These are phyloP conservation scores for Tetraodon nigroviridis DNA, from an alignment of 2,113 vertebrate species.

Conservation along the genomic window DNA sequence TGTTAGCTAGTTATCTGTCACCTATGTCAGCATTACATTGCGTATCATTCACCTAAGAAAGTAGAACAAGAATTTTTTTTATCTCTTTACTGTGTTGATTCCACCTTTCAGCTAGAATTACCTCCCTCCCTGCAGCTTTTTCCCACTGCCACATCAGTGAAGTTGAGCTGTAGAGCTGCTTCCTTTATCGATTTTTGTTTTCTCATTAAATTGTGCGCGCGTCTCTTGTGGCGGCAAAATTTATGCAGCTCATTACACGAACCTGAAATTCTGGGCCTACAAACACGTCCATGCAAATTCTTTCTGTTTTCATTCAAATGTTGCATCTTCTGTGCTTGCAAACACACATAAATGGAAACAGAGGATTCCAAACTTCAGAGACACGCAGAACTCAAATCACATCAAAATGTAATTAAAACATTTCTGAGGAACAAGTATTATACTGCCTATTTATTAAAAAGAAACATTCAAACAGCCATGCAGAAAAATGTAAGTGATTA, in stretches of 20 bases:
- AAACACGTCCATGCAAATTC: constrained; percentile 28
- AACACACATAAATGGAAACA: no score
- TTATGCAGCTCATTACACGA: constrained; percentile 45
- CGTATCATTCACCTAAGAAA: constrained; percentile 10
- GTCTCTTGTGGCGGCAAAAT: constrained; percentile 47
- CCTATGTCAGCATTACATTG: constrained; percentile 38
- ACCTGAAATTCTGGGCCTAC: constrained; percentile 34
- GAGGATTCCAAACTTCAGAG: no score
- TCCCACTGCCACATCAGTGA: constrained; percentile 41
- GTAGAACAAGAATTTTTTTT: constrained; percentile 23
- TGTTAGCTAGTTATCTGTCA: constrained; percentile 25
- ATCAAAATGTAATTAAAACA: no score
- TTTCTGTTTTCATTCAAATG: constrained; percentile 8
- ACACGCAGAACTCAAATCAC: no score
- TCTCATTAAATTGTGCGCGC: constrained; percentile 46
- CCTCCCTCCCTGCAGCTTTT: constrained; percentile 31
- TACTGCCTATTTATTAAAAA: neutral
- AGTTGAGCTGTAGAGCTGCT: constrained; percentile 20
- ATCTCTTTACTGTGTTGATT: constrained; percentile 12
- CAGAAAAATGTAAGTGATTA: no score
- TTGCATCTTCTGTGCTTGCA: neutral
- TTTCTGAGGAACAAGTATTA: neutral
- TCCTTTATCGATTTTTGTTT: constrained; percentile 47
- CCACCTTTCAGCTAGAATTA: constrained; percentile 33
- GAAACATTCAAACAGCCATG: neutral